A percentile compares a stretch with the other conserved stretches of the same genome.
These are phyloP conservation scores for Scophthalmus maximus DNA, from an alignment of 2,113 vertebrate species.

Conservation along the genomic window DNA sequence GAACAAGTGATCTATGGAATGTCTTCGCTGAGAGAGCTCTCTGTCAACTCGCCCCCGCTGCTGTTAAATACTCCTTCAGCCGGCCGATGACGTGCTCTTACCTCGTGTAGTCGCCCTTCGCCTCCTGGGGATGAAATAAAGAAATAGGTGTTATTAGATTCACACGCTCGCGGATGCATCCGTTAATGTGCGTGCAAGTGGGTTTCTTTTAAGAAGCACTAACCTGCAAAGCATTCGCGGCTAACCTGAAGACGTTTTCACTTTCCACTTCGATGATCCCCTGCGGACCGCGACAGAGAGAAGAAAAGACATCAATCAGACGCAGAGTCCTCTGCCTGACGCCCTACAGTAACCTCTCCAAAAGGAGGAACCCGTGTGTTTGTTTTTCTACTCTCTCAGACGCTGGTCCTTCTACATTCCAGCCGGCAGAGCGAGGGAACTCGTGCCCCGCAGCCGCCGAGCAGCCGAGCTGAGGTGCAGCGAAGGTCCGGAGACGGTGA, in stretches of 20 bases:
- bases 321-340: slow-evolving; percentile 11
- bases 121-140: slow-evolving; percentile 84
- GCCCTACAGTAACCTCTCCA: slow-evolving; percentile 41
- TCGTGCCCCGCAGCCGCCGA: slow-evolving; percentile 60
- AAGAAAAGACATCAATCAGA: slow-evolving; percentile 13
- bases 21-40: slow-evolving; percentile 53
- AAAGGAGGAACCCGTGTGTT: slow-evolving; percentile 29
- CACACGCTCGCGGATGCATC: neutral
- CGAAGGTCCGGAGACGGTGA: slow-evolving; percentile 62
- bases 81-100: slow-evolving; percentile 75
- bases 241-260: slow-evolving; percentile 96
- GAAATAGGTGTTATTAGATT: slow-evolving; percentile 34
- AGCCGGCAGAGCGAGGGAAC: slow-evolving; percentile 54
- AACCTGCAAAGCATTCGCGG: slow-evolving; percentile 97
- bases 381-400: slow-evolving; percentile 26
- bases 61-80: slow-evolving; percentile 60
- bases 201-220: slow-evolving; percentile 56
- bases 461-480: slow-evolving; percentile 50
- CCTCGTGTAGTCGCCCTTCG: slow-evolving; percentile 97
- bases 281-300: slow-evolving; percentile 76
- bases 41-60: slow-evolving; percentile 55
- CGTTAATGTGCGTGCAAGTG: slow-evolving; percentile 15
- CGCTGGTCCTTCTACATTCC: slow-evolving; percentile 65
- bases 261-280: slow-evolving; percentile 97
- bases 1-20: slow-evolving; percentile 70